phyloP scores from a whole-genome alignment of 2,113 vertebrate species.

The Caretta caretta region DNA sequence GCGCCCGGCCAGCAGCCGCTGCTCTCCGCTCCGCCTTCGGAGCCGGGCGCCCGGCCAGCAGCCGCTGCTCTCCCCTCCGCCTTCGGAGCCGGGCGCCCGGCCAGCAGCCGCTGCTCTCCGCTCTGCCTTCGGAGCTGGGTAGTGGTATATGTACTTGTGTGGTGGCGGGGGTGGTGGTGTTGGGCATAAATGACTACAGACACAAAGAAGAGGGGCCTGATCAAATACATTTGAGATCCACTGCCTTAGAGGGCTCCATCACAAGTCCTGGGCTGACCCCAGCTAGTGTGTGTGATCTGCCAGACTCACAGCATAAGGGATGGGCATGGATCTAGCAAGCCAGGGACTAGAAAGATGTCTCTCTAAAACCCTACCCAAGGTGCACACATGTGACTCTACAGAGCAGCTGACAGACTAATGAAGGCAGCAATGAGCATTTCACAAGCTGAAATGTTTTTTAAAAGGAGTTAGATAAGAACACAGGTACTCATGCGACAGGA shows the following conservation, averaged over 20 bases:
- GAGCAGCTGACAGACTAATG: background rate
- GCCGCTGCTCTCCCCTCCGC: no score
- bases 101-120: no score
- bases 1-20: accelerated
- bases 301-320: background rate
- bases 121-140: no score
- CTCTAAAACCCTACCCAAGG: background rate
- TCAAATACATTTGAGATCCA: no score
- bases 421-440: background rate
- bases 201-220: no score
- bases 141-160: no score
- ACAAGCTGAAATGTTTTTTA: background rate
- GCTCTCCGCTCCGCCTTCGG: no score
- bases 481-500: background rate
- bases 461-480: background rate
- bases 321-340: background rate
- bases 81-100: no score
- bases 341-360: background rate
- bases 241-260: background rate
- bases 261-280: background rate
- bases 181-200: no score
- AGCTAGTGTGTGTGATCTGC: background rate
- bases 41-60: accelerated
- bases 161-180: no score
- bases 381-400: background rate